phyloP scores from a whole-genome alignment of 1,140 invertebrate species.

The Drosophila setifemur region DNA sequence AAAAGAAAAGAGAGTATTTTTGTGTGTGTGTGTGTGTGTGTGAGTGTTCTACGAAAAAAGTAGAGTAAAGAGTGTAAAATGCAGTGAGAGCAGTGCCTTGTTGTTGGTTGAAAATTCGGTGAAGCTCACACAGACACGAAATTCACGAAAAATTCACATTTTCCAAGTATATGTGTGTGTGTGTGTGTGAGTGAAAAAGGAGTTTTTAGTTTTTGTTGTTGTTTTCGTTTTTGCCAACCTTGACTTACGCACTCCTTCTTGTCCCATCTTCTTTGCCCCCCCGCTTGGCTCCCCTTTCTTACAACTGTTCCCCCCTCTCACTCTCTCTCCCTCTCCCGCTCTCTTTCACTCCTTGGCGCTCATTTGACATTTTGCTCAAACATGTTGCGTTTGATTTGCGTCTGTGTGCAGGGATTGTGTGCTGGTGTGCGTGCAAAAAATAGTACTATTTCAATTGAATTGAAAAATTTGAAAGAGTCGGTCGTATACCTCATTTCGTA shows the following conservation, averaged over 20 bases:
- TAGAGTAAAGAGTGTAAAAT: slow-evolving; percentile 11
- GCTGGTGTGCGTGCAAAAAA: slow-evolving; percentile 6
- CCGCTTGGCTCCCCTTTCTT: not conserved
- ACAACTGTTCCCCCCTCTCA: not conserved
- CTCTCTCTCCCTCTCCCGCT: not conserved
- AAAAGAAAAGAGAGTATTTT: not conserved
- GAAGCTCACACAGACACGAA: slow-evolving; percentile 27
- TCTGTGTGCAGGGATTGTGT: not conserved
- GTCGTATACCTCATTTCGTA: slow-evolving; percentile 36
- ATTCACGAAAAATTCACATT: slow-evolving; percentile 14
- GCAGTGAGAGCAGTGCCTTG: slow-evolving; percentile 24
- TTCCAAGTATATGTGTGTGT: not conserved
- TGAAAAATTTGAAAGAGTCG: slow-evolving; percentile 38
- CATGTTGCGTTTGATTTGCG: slow-evolving; percentile 33
- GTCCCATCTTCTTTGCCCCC: not conserved
- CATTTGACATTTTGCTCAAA: slow-evolving; percentile 58
- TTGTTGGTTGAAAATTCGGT: slow-evolving; percentile 48
- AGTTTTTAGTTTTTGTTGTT: slow-evolving; percentile 19
- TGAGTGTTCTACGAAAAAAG: not conserved
- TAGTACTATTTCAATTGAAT: slow-evolving; percentile 26
- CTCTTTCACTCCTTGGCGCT: slow-evolving; percentile 61
- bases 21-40: not conserved
- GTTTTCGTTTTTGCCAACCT: slow-evolving; percentile 28
- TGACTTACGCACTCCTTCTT: slow-evolving; percentile 29
- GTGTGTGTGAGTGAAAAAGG: slow-evolving; percentile 8